Base-by-base conservation (phyloP, 1,140 invertebrate species). In the Pseudomyrmex cubaensis region DNA sequence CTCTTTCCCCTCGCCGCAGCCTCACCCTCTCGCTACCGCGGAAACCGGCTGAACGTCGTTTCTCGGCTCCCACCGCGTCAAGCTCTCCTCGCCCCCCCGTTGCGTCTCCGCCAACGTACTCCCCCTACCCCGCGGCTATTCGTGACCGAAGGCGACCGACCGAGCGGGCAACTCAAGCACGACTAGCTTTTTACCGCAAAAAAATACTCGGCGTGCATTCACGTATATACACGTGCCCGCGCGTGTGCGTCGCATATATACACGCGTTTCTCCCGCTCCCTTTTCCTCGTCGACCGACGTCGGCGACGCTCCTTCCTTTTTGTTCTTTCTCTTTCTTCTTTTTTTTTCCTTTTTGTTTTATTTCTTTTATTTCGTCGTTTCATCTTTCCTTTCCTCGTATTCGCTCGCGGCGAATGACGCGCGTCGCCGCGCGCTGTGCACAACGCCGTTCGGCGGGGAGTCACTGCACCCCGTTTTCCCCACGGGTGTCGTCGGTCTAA, bases 161-260 rank as follows among this genome's bases (percentile, higher is more conserved):
- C 87, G 82, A 84, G 73, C 89, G 88, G 87, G 88, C 91, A 90
- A 91, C 92, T 91, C 92, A 87, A 82, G 83, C 91, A 90, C 90
- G 86, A 90, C 78, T 75, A 50, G 64, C 73, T 73, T 56, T 35
- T 57, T 72, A 84, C 84, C 74, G 90, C 88, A 90, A 92, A 91
- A 35, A 90, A 91, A 91, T 85, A 90, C 85, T 87, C 87, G 84
- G 85, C 84, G 77, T 90, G 90, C 88, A 89, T 91, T 91, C 87
- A 90, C 85, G 86, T 85, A 35, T 35, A 35, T 35, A 91, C 88
- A 89, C 80, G 87, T 89, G 87, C 85, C 74, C 57, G 69, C 82
- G 2, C 22, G 35, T 52, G 69, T 61, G 20, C 13, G 25, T 62
- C 1, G n/a, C 13, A 25, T 57, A 1, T 17, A 17, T 50, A 44